Conservation (phyloP, 1,140 invertebrate species). For the Pseudomyrmex gracilis region DNA sequence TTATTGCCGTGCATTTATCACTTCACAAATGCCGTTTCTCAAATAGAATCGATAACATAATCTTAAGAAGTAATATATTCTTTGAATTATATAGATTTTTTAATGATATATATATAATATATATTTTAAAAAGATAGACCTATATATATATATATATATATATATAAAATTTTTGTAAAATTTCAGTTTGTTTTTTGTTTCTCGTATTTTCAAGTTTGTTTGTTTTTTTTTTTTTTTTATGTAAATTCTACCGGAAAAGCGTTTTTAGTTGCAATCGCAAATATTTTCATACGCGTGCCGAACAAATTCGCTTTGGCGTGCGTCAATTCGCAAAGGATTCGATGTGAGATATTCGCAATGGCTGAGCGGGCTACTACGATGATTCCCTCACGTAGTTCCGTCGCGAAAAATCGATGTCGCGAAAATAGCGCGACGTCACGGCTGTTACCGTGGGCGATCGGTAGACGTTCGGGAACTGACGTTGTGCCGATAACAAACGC, state of each 20-base stretch:
- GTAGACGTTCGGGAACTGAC: slow-evolving; percentile 56
- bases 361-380: background rate
- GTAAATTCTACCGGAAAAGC: background rate
- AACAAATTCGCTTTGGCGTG: background rate
- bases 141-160: too few relatives aligned
- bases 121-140: background rate
- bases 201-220: background rate
- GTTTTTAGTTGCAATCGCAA: background rate
- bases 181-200: background rate
- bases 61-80: too few relatives aligned
- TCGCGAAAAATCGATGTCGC: slow-evolving; percentile 40
- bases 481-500: slow-evolving; percentile 71
- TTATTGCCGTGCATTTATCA: background rate
- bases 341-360: slow-evolving; percentile 11
- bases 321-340: background rate
- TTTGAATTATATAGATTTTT: too few relatives aligned
- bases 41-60: too few relatives aligned
- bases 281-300: background rate
- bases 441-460: slow-evolving; percentile 52
- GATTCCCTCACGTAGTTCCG: background rate
- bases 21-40: too few relatives aligned
- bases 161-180: background rate
- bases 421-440: slow-evolving; percentile 39
- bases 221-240: background rate
- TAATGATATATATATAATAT: background rate